These are phyloP conservation scores for Somateria mollissima DNA, from an alignment of 2,797 vertebrate genomes.

Conservation along the genomic window DNA sequence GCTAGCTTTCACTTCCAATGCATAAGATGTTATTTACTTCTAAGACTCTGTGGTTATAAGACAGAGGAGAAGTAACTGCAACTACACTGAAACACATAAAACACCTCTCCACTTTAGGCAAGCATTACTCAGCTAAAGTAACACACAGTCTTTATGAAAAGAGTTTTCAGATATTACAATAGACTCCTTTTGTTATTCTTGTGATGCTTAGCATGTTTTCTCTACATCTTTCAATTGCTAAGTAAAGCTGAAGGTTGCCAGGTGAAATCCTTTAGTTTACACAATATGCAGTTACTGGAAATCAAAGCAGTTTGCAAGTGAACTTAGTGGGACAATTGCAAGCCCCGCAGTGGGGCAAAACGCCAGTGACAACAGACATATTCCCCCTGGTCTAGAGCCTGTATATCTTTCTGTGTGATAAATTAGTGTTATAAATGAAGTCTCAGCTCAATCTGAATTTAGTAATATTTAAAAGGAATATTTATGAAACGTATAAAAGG, in stretches of 20 bases:
- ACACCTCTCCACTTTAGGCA: background rate
- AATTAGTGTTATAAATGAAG: background rate
- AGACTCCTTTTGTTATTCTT: background rate
- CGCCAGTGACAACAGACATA: background rate
- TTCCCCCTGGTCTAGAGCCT: background rate
- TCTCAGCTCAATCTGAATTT: no score
- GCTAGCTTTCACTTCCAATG: background rate
- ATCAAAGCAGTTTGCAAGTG: background rate
- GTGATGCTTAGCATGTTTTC: background rate
- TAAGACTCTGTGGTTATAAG: background rate
- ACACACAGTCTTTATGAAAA: background rate
- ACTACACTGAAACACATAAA: background rate
- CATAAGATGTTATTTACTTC: background rate
- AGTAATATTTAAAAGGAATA: no score
- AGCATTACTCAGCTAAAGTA: rapidly evolving
- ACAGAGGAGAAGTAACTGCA: background rate
- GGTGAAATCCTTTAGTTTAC: background rate
- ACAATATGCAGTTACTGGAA: background rate
- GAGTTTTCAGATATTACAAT: background rate
- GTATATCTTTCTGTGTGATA: background rate
- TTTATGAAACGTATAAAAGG: no score
- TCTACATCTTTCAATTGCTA: background rate
- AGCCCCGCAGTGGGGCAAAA: background rate
- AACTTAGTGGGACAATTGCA: background rate
- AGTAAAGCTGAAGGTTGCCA: background rate